Evolutionary conservation across 2,797 vertebrate genomes (phyloP), one percentile per base, ranked within the genome.

Genomic region (Carcharodon carcharias): DNA sequence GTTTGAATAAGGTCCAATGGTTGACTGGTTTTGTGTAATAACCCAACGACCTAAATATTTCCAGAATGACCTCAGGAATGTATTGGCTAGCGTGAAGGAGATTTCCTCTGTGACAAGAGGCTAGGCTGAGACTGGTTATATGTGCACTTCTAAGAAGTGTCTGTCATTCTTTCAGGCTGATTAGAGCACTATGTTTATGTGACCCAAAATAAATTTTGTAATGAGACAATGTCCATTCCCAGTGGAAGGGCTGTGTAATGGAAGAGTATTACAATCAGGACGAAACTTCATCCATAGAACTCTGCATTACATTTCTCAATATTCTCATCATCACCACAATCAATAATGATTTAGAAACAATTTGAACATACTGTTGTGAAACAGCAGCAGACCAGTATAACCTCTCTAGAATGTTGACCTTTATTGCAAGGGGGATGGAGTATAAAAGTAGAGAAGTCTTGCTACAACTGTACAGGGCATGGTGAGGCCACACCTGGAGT

Each of bases 41-140:
- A 77, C 50, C 45, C 67, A 95, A 95, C 77, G 45, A 77, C 94
- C 69, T 73, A 95, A 95, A 77, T 95, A 95, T 95, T 95, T 95
- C 67, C 71, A 95, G 69, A 73, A 35, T 50, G 7, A 77, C 69
- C 50, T 95, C 94, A 95, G 69, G 94, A 95, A 95, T 95, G 73
- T 77, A 56, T 95, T 95, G 94, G 71, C 69, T n/a, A n/a, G 31
- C 18, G 18, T 58, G 50, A 56, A 95, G 18, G 21, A 45, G 63
- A 63, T n/a, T 91, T 67, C 63, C 91, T 40, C 18, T 95, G 45
- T 58, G 54, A 73, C 9, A 50, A 35, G 71, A 95, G 69, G 94
- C 67, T 56, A 1, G 40, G 40, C n/a, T 95, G 67, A 58, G 31
- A 4, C 77, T 56, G 6, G 89, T 23, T 92, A 40, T 23, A 16